Conservation (phyloP, 2,888 invertebrate species). For the Nesidiocoris tenuis region DNA sequence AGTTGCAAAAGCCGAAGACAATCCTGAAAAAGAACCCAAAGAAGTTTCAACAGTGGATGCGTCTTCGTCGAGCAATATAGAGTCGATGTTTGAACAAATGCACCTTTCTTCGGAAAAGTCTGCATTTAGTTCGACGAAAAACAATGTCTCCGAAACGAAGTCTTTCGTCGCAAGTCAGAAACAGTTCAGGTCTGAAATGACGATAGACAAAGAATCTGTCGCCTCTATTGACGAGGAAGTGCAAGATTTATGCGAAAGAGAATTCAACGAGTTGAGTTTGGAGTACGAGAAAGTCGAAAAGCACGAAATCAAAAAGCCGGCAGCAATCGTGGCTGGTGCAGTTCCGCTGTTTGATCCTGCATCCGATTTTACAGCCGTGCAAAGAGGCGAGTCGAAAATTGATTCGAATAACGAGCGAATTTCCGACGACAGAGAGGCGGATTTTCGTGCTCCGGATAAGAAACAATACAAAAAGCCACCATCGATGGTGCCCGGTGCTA, state of each 20-base stretch:
- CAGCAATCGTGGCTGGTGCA: conserved; percentile 46
- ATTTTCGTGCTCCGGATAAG: conserved; percentile 31
- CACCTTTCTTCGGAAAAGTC: conserved; percentile 3
- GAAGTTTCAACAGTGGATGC: not conserved
- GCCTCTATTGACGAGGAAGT: conserved; percentile 49
- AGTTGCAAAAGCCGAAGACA: not conserved
- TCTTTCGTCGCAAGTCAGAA: conserved; percentile 3
- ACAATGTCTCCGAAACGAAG: not conserved
- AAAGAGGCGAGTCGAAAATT: not conserved
- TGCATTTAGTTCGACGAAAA: not conserved
- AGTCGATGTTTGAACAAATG: conserved; percentile 25
- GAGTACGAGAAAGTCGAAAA: conserved; percentile 49
- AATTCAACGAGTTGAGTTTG: conserved; percentile 45
- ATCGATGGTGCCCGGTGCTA: conserved; percentile 48
- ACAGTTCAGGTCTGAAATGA: conserved; percentile 19
- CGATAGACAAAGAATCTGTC: conserved; percentile 12
- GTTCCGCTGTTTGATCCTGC: conserved; percentile 44
- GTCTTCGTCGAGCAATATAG: not conserved
- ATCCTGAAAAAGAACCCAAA: not conserved
- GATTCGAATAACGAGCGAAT: not conserved
- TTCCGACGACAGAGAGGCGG: conserved; percentile 21
- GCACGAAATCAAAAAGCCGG: conserved; percentile 52
- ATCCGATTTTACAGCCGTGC: conserved; percentile 32
- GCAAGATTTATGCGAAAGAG: conserved; percentile 47
- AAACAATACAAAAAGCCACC: conserved; percentile 51